Base-by-base conservation (phyloP, 2,113 vertebrate genomes). In the Sporophila hypoxantha region DNA sequence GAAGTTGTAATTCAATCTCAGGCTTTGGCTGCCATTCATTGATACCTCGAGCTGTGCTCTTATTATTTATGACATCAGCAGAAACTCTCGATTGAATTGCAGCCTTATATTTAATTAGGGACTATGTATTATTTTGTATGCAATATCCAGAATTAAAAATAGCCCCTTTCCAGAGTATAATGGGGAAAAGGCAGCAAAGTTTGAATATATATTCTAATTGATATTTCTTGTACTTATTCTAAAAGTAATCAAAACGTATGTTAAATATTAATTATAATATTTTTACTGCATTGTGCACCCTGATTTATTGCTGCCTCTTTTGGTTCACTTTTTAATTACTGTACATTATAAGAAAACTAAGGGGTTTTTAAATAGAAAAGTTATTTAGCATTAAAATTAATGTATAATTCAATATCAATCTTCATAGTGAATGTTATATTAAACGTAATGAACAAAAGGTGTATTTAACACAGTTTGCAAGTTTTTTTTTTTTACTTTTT, bases 261-360 rank as follows among this genome's bases (percentile, higher is more conserved):
- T 97, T 97, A 97, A 97, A 97, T 97, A 97, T 97, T 97, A 97
- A 97, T 97, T 97, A 96, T 97, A 97, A 97, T 97, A 97, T 97
- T 96, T 97, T 96, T 93, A 93, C 94, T 88, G 86, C 95, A 96
- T 97, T 97, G 96, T 97, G 94, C 94, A 91, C 95, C 93, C 97
- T 97, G 97, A 97, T 97, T 97, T 97, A 97, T 97, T 96, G 96
- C 96, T 96, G 84, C 96, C 91, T 96, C 97, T 97, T 97, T 95
- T 94, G 94, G 93, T 96, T 97, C 96, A 93, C 93, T 97, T 97
- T 95, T 97, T 97, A 97, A 97, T 97, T 97, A 97, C 95, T 95
- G 95, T 91, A 95, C 77, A 96, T 96, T 95, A 96, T 95, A 94
- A 94, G 96, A 97, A 97, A 97, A 97, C 95, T 95, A 97, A 97